Percentiles rank a stretch among this genome's conserved stretches.
Evolutionary conservation across 2,888 invertebrate genomes (phyloP).

Genomic region (Sycophila texana): DNA sequence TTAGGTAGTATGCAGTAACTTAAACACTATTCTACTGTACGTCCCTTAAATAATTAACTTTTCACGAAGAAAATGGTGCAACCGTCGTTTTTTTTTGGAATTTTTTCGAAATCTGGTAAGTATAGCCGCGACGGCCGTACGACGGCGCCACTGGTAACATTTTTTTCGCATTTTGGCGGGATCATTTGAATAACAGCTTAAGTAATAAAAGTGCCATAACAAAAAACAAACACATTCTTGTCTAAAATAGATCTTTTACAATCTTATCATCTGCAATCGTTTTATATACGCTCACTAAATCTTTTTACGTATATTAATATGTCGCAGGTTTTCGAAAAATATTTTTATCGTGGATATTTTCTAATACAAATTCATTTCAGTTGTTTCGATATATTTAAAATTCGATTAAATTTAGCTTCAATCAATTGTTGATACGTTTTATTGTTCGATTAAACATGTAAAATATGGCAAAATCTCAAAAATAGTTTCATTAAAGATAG

Average conservation of each 20-base stretch:
- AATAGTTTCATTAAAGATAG: slow-evolving; percentile 12
- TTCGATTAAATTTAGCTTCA: slow-evolving; percentile 12
- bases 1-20: not conserved
- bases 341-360: slow-evolving; percentile 27
- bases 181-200: not conserved
- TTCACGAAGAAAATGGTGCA: not conserved
- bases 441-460: slow-evolving; percentile 18
- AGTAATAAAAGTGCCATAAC: not conserved
- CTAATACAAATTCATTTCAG: slow-evolving; percentile 27
- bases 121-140: not conserved
- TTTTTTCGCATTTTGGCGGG: not conserved
- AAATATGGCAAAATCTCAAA: slow-evolving; percentile 30
- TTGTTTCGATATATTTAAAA: slow-evolving; percentile 35
- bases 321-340: slow-evolving; percentile 39
- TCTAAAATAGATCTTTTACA: slow-evolving; percentile 10
- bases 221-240: not conserved
- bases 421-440: slow-evolving; percentile 18
- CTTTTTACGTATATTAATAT: slow-evolving; percentile 23
- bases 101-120: slow-evolving; percentile 10
- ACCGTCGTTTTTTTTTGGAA: slow-evolving; percentile 21
- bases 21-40: not conserved
- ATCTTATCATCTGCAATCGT: slow-evolving; percentile 31
- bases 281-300: slow-evolving; percentile 11
- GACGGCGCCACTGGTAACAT: slow-evolving; percentile 16
- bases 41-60: not conserved